Base-by-base conservation (phyloP, 2,888 invertebrate genomes). In the Pandemis corylana region DNA sequence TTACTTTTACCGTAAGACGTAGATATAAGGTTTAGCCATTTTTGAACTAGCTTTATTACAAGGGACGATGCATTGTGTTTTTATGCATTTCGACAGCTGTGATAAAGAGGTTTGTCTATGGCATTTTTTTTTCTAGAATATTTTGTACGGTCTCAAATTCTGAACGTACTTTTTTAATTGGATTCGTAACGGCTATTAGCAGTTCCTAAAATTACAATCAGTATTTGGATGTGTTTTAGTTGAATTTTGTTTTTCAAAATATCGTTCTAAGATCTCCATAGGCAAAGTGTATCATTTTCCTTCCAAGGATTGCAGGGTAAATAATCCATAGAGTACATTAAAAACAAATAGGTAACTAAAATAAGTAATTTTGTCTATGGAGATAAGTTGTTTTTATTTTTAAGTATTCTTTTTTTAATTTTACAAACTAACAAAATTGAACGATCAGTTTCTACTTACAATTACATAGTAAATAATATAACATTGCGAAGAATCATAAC, bases 61-160 rank as follows among this genome's bases (percentile, higher is more conserved):
- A 90, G 85, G 87, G 87, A 90, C 85, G 87, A 92, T 92, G 92
- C 92, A 93, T 90, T 87, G 83, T 80, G 83, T 83, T 84, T 81
- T 84, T 87, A 83, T 92, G 94, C 93, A 94, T 94, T 94, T 94
- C 85, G 84, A 87, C 89, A 93, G 89, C 94, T 94, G 94, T 94
- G 94, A 94, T 94, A 93, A 88, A 92, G 91, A 89, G 92, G 84
- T 87, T 91, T 91, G 93, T 91, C 92, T 93, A 92, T 93, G 92
- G 91, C 86, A 80, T 84, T 80, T 83, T 79, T 77, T 82, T 81
- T 78, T 83, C 84, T 85, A 82, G 82, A 80, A 80, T 83, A 79
- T 78, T 74, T 56, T 13, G 65, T 69, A 56, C 67, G 72, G 64
- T 67, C 62, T 70, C 41, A 65, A 74, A 62, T 65, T 42, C 9